Evolutionary conservation across 1,140 invertebrate genomes (phyloP).

Genomic region (Diorhabda carinulata): DNA sequence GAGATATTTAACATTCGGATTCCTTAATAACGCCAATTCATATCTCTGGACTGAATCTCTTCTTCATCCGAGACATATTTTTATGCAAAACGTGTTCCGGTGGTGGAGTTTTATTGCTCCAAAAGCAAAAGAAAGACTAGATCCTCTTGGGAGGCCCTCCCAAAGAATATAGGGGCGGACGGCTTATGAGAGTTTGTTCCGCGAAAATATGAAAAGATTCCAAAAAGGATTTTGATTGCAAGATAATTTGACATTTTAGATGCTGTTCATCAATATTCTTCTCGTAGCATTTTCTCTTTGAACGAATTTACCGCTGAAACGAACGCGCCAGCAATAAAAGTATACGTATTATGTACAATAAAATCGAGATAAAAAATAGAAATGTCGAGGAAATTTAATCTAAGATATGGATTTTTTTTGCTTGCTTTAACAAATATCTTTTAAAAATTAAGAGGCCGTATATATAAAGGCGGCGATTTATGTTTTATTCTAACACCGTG

Average conservation of each 20-base stretch:
- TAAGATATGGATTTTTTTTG: no score
- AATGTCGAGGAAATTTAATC: no score
- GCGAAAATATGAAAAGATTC: conserved; percentile 39
- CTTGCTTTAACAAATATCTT: no score
- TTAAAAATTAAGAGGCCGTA: no score
- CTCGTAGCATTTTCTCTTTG: conserved; percentile 20
- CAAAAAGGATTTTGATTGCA: conserved; percentile 43
- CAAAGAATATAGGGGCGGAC: conserved; percentile 32
- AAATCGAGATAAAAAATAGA: no score
- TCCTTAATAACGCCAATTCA: conserved; percentile 45
- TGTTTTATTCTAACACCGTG: no score
- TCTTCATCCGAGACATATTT: conserved; percentile 44
- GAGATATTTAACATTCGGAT: conserved; percentile 40
- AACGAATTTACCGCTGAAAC: conserved; percentile 4
- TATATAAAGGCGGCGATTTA: no score
- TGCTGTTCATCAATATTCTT: conserved; percentile 41
- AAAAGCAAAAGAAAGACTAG: conserved; percentile 41
- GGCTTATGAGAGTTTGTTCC: conserved; percentile 31
- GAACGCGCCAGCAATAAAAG: conserved; percentile 2
- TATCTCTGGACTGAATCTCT: conserved; percentile 38
- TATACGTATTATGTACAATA: background rate
- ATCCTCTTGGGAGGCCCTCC: conserved; percentile 25
- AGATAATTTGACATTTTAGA: conserved; percentile 42
- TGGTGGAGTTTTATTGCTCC: conserved; percentile 44
- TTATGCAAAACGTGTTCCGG: conserved; percentile 47